phyloP scores from a whole-genome alignment of 1,140 invertebrate species.

The Bicyclus anynana region DNA sequence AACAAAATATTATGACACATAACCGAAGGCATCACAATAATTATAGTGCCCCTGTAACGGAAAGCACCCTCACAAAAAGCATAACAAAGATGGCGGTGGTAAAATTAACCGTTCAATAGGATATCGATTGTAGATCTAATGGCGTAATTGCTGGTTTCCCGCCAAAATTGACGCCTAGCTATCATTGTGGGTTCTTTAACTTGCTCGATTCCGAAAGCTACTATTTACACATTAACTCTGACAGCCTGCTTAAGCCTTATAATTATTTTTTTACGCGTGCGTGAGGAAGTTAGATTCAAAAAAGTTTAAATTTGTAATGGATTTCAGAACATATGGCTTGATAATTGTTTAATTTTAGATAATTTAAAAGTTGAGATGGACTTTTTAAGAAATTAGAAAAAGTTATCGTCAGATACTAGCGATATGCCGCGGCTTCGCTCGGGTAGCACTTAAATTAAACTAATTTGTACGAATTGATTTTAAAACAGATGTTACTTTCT shows the following conservation, averaged over 20 bases:
- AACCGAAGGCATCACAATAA: conserved; percentile 46
- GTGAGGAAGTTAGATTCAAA: conserved; percentile 42
- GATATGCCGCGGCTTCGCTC: too few species aligned
- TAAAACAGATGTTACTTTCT: too few species aligned
- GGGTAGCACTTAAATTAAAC: too few species aligned
- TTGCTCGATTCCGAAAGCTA: conserved; percentile 49
- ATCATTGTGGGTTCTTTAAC: conserved; percentile 48
- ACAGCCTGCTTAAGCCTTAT: conserved; percentile 65
- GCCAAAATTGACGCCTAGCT: conserved; percentile 65
- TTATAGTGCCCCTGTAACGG: conserved; percentile 36
- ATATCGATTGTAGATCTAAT: conserved; percentile 70
- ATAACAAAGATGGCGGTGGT: conserved; percentile 38
- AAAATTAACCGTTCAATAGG: conserved; percentile 52
- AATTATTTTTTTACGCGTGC: conserved; percentile 64
- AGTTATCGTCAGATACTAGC: not conserved
- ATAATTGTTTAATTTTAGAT: conserved; percentile 36
- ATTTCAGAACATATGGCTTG: conserved; percentile 43
- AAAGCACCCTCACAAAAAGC: conserved; percentile 36
- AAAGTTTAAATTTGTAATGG: conserved; percentile 57
- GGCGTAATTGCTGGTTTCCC: conserved; percentile 63
- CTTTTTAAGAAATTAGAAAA: conserved; percentile 5
- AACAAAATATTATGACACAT: conserved; percentile 52
- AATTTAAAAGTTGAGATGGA: conserved; percentile 5
- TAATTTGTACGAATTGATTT: too few species aligned
- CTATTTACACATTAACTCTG: conserved; percentile 75